phyloP scores from a whole-genome alignment of 2,797 vertebrate genomes.

The Tapera naevia region DNA sequence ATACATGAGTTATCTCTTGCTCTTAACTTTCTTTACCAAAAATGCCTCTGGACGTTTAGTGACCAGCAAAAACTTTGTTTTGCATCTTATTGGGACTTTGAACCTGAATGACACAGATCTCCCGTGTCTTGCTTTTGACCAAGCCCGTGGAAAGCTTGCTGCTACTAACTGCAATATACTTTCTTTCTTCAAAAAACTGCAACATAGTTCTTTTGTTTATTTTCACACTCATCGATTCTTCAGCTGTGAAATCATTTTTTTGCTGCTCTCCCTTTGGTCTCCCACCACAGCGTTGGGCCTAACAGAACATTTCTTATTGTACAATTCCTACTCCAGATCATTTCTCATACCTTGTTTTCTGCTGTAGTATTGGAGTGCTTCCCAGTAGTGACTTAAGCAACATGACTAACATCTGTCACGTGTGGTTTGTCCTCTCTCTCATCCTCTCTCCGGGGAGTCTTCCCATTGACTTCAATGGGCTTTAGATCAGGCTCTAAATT shows the following conservation, averaged over 20 bases:
- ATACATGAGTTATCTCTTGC: background rate
- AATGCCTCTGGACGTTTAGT: background rate
- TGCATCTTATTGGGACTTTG: background rate
- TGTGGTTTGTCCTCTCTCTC: slow-evolving; percentile 28
- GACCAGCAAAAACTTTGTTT: background rate
- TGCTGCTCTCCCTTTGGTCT: background rate
- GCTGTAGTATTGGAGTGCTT: background rate
- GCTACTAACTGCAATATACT: background rate
- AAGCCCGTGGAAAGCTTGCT: background rate
- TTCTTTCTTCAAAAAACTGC: background rate
- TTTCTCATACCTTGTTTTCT: background rate
- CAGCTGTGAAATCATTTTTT: background rate
- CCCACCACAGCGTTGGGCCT: background rate
- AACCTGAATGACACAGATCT: background rate
- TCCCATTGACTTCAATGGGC: slow-evolving; percentile 23
- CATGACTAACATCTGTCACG: slow-evolving; percentile 20
- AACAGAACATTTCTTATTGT: background rate
- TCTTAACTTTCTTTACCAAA: background rate
- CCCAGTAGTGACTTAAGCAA: background rate
- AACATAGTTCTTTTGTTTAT: background rate
- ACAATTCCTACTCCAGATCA: background rate
- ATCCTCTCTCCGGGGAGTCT: background rate
- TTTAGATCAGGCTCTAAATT: slow-evolving; percentile 29
- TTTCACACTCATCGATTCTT: background rate
- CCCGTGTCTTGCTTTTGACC: background rate